phyloP scores from a whole-genome alignment of 1,140 invertebrate species.

The Calosoma granatense region DNA sequence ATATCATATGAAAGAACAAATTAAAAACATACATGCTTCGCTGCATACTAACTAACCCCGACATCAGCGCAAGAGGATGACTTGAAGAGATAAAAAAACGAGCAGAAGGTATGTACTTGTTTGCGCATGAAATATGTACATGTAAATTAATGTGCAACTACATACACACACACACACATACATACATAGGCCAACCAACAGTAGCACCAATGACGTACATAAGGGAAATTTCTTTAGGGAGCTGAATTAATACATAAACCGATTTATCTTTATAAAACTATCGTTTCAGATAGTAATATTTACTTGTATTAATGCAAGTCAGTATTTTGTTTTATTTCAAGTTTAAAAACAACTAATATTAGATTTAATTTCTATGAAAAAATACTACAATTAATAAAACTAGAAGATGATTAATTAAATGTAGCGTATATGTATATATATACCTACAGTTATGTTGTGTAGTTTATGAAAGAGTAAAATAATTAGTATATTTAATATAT shows the following conservation, averaged over 20 bases:
- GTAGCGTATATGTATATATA: not conserved
- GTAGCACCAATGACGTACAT: too few relatives aligned
- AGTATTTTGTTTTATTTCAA: too few relatives aligned
- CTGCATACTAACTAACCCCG: not conserved
- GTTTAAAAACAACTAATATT: too few relatives aligned
- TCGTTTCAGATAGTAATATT: not conserved
- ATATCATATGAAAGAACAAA: not conserved
- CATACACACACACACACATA: not conserved
- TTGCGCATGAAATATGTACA: conserved; percentile 5
- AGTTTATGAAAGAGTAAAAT: not conserved
- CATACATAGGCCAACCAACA: not conserved
- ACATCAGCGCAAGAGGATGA: not conserved
- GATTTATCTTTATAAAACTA: not conserved
- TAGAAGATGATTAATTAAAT: too few relatives aligned
- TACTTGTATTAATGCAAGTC: not conserved
- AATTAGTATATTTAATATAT: not conserved
- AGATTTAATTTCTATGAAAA: not conserved
- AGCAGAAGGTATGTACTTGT: not conserved
- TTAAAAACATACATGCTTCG: not conserved
- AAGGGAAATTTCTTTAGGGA: not conserved
- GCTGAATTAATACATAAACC: not conserved
- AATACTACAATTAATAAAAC: too few relatives aligned
- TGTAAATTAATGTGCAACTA: conserved; percentile 1
- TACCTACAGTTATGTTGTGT: not conserved
- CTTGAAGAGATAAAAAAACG: not conserved